These are phyloP conservation scores for Hydrozoanthus gracilis DNA, from an alignment of 92 coral and sea anemone species.

Conservation along the genomic window DNA sequence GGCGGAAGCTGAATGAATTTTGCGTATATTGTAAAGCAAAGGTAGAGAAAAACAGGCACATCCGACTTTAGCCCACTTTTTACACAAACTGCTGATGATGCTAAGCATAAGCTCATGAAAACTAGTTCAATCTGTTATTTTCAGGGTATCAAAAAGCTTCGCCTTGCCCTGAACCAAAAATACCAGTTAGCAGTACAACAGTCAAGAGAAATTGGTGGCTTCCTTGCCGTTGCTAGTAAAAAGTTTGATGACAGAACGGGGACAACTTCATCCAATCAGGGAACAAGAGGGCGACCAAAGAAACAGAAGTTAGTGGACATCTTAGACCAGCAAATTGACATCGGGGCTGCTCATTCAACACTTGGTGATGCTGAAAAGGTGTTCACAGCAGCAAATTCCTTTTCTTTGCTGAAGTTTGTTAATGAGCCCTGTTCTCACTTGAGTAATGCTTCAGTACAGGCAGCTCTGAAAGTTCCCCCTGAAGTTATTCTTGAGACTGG, in stretches of 20 bases:
- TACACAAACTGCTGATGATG: too few relatives aligned
- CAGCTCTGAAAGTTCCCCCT: slow-evolving; percentile 37
- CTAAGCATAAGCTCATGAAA: background rate
- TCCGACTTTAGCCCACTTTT: background rate
- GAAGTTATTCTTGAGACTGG: slow-evolving; percentile 38
- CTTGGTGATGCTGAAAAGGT: slow-evolving; percentile 24
- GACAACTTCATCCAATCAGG: background rate
- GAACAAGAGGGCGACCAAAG: slow-evolving; percentile 15
- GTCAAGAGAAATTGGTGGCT: slow-evolving; percentile 26
- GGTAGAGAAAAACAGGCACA: background rate
- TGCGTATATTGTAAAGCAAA: too few relatives aligned
- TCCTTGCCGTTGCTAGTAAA: slow-evolving; percentile 13
- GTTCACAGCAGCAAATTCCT: slow-evolving; percentile 13
- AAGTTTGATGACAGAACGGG: background rate
- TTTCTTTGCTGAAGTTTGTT: slow-evolving; percentile 18
- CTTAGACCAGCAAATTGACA: slow-evolving; percentile 25
- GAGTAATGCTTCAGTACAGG: background rate
- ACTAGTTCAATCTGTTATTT: background rate
- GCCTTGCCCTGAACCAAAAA: slow-evolving; percentile 31
- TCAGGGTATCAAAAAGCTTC: slow-evolving; percentile 27
- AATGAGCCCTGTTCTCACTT: slow-evolving; percentile 43
- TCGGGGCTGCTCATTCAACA: slow-evolving; percentile 35
- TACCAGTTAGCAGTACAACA: slow-evolving; percentile 36
- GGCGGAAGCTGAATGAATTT: too few relatives aligned
- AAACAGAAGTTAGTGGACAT: slow-evolving; percentile 24